Percentiles rank a stretch among this genome's conserved stretches.
These are phyloP conservation scores for Erinaceus europaeus DNA, from an alignment of 2,113 vertebrate species.

Conservation along the genomic window DNA sequence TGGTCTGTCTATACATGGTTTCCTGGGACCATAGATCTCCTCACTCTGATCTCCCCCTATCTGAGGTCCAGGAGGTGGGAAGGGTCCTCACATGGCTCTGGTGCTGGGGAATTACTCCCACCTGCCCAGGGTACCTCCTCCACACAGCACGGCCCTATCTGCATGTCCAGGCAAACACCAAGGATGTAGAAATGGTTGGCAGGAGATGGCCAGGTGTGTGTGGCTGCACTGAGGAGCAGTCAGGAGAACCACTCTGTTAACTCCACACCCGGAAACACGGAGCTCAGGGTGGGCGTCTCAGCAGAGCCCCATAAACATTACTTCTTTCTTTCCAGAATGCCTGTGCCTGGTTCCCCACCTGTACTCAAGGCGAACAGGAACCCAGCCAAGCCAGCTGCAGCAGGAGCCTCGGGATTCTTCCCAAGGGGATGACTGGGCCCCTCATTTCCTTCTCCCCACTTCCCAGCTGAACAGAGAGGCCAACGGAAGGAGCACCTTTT, in stretches of 20 bases:
- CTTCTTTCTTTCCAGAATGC: constrained; percentile 15
- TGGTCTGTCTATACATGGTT: background rate
- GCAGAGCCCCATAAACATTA: background rate
- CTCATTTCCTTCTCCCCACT: background rate
- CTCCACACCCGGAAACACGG: constrained; percentile 8
- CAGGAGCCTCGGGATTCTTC: background rate
- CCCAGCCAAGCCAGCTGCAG: background rate
- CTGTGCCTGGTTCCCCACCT: background rate
- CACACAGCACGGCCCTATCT: constrained; percentile 23
- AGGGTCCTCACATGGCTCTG: too few species aligned
- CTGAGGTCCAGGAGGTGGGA: constrained; percentile 53
- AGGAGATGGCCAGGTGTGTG: too few species aligned
- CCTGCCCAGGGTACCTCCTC: constrained; percentile 24
- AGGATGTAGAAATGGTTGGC: too few species aligned
- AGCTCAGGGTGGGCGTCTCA: background rate
- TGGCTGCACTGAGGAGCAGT: too few species aligned
- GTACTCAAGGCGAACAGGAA: background rate
- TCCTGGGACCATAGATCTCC: background rate
- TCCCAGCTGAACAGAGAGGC: background rate
- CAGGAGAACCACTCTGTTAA: background rate
- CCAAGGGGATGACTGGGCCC: background rate
- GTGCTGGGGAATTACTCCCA: background rate
- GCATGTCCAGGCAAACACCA: too few species aligned
- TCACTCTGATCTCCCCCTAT: constrained; percentile 2
- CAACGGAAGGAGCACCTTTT: background rate